Base-by-base conservation (phyloP, 2,113 vertebrate species). In the Phodopus roborovskii region DNA sequence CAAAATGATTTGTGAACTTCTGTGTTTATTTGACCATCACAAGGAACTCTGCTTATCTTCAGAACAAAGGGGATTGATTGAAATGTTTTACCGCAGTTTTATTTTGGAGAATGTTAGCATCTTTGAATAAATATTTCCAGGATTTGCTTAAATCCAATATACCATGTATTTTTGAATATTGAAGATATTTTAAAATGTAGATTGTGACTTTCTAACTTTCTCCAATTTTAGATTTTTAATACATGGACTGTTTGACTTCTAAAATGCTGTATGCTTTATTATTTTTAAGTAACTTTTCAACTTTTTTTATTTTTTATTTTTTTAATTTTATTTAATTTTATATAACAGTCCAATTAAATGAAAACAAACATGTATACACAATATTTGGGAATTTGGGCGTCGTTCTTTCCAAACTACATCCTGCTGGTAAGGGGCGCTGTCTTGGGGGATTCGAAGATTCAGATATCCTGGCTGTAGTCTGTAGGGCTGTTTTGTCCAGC, bases 191-290 rank as follows among this genome's bases (percentile, higher is more conserved):
- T 79, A 39, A 74, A 84, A 74, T 92, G 74, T 77, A 87, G 90
- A 90, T 90, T 92, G 45, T 88, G n/a, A 90, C 26, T 75, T 81
- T 16, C 24, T 71, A 96, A 89, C 28, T 84, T 71, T 53, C 45
- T 82, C 0, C n/a, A 79, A 82, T 53, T 88, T 95, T 86, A 77
- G 16, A 89, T 81, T 91, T 94, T 94, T 90, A 93, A 62, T 56
- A 42, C 45, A 81, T 66, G 16, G 71, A 74, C 24, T 15, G 20
- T 82, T 91, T 94, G 90, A 6, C 36, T 91, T 86, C 68, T 95
- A 89, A 96, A 93, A 66, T 64, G 58, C 3, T 26, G 66, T 4
- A 53, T 12, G 56, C 4, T 17, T 84, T 96, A 90, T 85, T 22
- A 45, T 45, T 45, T 45, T 45, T 45, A 45, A 45, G 45, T 45